A percentile compares a stretch with the other conserved stretches of the same genome.
Evolutionary conservation across 37 sponge, comb jelly and placozoan genomes (phyloP).

Genomic region (Dysidea cf. avara): DNA sequence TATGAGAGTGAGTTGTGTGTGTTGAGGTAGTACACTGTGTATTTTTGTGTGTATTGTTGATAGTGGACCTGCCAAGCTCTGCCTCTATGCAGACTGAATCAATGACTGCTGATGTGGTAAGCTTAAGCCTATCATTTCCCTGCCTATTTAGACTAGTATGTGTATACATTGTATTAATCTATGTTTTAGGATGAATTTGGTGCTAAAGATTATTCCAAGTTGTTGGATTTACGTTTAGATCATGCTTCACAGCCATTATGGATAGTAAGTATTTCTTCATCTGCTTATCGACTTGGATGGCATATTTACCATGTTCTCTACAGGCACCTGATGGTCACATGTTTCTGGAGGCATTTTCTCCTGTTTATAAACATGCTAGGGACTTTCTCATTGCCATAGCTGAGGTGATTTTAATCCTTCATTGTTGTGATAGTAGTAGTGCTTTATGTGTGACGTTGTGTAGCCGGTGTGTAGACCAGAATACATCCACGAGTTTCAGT

Average conservation of each 20-base stretch:
- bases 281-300: too few species aligned
- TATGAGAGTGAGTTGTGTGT: too few species aligned
- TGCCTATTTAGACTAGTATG: too few species aligned
- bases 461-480: conserved; percentile 87
- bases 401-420: conserved; percentile 44
- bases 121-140: too few species aligned
- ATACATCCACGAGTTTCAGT: conserved; percentile 89
- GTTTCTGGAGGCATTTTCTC: conserved; percentile 95
- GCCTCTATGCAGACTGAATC: too few species aligned
- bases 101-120: too few species aligned
- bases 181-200: conserved; percentile 88
- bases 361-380: conserved; percentile 93
- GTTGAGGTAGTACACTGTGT: too few species aligned
- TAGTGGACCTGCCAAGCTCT: too few species aligned
- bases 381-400: conserved; percentile 98
- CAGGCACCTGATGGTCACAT: conserved; percentile 97
- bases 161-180: too few species aligned
- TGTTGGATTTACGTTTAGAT: conserved; percentile 79
- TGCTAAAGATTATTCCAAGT: conserved; percentile 84
- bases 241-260: conserved; percentile 85
- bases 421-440: not conserved
- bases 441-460: not conserved
- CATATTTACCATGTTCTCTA: not conserved
- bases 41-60: too few species aligned
- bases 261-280: conserved; percentile 69